Evolutionary conservation across 2,113 vertebrate genomes (phyloP).

Genomic region (Hippocampus abdominalis): DNA sequence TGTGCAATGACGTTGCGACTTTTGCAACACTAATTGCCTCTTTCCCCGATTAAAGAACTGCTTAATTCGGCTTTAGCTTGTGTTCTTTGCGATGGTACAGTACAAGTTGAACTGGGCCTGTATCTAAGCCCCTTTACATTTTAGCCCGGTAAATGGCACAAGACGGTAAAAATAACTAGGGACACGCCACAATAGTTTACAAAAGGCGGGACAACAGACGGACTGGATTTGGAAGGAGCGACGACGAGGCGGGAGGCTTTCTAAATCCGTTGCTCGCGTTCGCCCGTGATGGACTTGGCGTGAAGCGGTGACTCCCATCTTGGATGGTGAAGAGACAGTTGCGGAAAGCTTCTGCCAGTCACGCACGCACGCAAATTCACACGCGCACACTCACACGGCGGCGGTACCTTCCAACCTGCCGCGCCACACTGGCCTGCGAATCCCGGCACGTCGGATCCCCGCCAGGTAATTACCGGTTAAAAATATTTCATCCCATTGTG

Average conservation of each 20-base stretch:
- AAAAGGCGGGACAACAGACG: constrained; percentile 52
- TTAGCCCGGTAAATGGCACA: neutral
- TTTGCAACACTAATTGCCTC: constrained; percentile 42
- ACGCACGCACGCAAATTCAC: constrained; percentile 42
- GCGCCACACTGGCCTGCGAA: constrained; percentile 95
- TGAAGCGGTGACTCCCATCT: constrained; percentile 61
- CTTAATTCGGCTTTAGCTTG: neutral
- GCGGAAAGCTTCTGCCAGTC: constrained; percentile 67
- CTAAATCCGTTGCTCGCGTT: constrained; percentile 60
- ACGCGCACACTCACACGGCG: constrained; percentile 32
- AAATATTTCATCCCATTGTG: constrained; percentile 99
- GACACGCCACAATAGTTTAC: constrained; percentile 55
- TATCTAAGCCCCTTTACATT: constrained; percentile 37
- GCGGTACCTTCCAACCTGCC: constrained; percentile 86
- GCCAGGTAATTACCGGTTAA: constrained; percentile 99
- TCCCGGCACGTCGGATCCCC: constrained; percentile 91
- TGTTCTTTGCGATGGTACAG: constrained; percentile 38
- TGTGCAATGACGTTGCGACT: no score
- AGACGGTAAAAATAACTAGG: constrained; percentile 53
- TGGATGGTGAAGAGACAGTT: constrained; percentile 62
- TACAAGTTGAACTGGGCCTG: constrained; percentile 33
- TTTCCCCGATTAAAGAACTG: constrained; percentile 46
- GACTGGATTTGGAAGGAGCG: constrained; percentile 59
- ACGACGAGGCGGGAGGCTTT: constrained; percentile 44
- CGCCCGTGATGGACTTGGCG: constrained; percentile 70